These are phyloP conservation scores for Ploceus nigricollis DNA, from an alignment of 2,113 vertebrate genomes.

Conservation along the genomic window DNA sequence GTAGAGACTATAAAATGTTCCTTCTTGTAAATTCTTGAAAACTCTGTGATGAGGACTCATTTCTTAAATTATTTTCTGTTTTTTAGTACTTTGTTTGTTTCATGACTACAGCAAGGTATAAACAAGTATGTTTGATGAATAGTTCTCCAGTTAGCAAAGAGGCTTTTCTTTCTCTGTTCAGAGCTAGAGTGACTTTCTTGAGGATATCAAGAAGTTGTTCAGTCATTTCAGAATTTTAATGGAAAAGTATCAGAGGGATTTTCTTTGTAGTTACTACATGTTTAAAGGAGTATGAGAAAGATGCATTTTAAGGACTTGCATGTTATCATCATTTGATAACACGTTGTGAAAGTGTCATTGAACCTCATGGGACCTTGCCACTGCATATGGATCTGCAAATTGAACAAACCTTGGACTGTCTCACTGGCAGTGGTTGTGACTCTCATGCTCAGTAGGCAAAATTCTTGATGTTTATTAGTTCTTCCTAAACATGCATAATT, in stretches of 20 bases:
- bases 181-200: neutral
- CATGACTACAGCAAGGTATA: neutral
- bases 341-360: neutral
- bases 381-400: neutral
- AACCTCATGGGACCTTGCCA: neutral
- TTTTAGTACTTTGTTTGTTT: neutral
- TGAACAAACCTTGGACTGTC: neutral
- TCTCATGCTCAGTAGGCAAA: neutral
- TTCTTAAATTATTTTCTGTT: neutral
- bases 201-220: neutral
- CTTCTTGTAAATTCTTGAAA: constrained; percentile 25
- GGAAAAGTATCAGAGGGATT: neutral
- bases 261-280: neutral
- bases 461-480: neutral
- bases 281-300: neutral
- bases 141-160: neutral
- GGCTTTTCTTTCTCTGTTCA: neutral
- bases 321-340: neutral
- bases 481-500: neutral
- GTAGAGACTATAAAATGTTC: neutral
- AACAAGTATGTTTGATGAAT: neutral
- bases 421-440: neutral
- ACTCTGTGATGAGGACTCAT: neutral
- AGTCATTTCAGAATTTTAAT: neutral
- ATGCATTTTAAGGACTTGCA: neutral